A percentile compares a stretch with the other conserved stretches of the same genome.
Evolutionary conservation across 2,888 invertebrate species (phyloP).

Genomic region (Drosophila aldrichi): DNA sequence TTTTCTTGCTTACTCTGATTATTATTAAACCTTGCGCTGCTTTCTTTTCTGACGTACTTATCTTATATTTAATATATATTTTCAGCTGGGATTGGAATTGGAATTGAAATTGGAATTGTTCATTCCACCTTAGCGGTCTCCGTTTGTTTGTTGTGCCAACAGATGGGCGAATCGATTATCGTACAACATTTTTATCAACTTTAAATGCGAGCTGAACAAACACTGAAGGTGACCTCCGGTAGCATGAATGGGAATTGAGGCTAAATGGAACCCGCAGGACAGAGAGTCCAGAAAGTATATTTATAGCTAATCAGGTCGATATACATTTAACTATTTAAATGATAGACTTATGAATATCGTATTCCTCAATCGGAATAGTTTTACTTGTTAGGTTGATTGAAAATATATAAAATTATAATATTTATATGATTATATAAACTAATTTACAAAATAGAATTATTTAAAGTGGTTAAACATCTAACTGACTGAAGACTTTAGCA

Average conservation of each 20-base stretch:
- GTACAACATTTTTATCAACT: constrained; percentile 15
- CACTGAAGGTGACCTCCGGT: constrained; percentile 1
- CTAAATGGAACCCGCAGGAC: neutral
- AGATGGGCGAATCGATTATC: constrained; percentile 38
- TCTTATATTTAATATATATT: constrained; percentile 44
- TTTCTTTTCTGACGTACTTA: constrained; percentile 48
- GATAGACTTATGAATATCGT: no score
- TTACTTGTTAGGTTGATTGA: no score
- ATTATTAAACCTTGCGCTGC: constrained; percentile 28
- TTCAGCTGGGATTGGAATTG: neutral
- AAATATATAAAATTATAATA: no score
- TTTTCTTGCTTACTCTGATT: constrained; percentile 4
- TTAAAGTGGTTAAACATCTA: no score
- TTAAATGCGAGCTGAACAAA: constrained; percentile 10
- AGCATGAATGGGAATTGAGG: neutral
- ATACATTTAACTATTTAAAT: neutral
- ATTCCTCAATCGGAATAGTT: no score
- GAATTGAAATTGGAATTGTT: neutral
- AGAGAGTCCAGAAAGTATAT: neutral
- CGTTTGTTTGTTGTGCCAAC: neutral
- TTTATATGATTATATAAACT: no score
- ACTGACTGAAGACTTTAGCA: no score
- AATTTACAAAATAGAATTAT: no score
- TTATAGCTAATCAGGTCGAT: neutral
- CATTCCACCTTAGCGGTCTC: constrained; percentile 3